Evolutionary conservation across 1,140 invertebrate species (phyloP).

Genomic region (Pinna nobilis): DNA sequence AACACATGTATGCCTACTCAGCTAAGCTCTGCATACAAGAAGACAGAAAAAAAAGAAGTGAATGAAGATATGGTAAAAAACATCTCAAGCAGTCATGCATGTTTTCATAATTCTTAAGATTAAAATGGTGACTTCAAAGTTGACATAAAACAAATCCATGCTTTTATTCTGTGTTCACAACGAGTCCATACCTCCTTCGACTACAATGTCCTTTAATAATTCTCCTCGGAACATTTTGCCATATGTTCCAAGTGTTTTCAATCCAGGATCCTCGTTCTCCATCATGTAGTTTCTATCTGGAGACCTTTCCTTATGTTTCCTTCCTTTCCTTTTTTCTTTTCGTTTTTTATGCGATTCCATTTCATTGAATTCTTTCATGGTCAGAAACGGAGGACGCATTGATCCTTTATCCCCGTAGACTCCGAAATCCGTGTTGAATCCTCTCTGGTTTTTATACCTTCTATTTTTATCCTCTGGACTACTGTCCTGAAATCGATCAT

Average conservation of each 20-base stretch:
- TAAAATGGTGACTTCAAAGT: background rate
- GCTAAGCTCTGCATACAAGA: too few relatives aligned
- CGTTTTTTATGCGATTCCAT: too few relatives aligned
- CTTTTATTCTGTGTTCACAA: background rate
- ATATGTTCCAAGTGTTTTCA: conserved; percentile 32
- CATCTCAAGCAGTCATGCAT: too few relatives aligned
- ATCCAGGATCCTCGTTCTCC: background rate
- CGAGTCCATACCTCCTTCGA: conserved; percentile 29
- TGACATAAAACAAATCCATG: too few relatives aligned
- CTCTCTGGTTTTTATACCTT: background rate
- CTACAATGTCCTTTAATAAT: conserved; percentile 30
- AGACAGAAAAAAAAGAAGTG: too few relatives aligned
- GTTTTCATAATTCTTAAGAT: too few relatives aligned
- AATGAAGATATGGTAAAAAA: too few relatives aligned
- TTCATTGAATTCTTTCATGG: conserved; percentile 42
- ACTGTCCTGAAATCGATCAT: conserved; percentile 36
- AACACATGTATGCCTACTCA: too few relatives aligned
- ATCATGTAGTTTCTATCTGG: background rate
- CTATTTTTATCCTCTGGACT: conserved; percentile 43
- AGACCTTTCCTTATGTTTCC: background rate
- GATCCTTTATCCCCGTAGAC: background rate
- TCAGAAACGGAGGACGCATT: conserved; percentile 24
- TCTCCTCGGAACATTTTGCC: conserved; percentile 37
- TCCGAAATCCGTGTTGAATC: conserved; percentile 6
- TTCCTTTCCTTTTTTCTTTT: conserved; percentile 10